Conservation (phyloP, 2,888 invertebrate genomes). For the Harpagoxenus sublaevis region DNA sequence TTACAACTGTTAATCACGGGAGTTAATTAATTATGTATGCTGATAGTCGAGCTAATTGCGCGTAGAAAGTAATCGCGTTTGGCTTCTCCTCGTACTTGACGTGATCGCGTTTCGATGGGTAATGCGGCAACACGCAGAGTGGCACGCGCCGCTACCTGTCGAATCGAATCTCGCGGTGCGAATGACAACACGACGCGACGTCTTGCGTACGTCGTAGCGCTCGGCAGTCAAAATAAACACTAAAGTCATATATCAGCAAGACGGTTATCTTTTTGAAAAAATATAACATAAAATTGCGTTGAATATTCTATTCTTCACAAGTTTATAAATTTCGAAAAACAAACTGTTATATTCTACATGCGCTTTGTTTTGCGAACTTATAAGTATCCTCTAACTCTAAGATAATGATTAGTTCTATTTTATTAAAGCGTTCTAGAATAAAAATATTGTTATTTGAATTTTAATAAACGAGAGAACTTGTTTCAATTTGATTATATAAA, state of each 20-base stretch:
- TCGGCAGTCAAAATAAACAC: neutral
- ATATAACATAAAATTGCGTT: neutral
- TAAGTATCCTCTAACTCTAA: neutral
- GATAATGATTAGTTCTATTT: neutral
- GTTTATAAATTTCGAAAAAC: neutral
- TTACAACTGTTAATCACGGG: neutral
- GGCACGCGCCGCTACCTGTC: neutral
- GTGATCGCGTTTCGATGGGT: neutral
- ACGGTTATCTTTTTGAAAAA: neutral
- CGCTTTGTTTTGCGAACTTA: neutral
- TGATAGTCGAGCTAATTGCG: neutral
- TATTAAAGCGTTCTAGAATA: neutral
- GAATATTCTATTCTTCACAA: neutral
- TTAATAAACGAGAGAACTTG: neutral
- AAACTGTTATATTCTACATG: neutral
- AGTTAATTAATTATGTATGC: neutral
- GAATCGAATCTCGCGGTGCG: neutral
- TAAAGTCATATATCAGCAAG: neutral
- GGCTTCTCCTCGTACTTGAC: neutral
- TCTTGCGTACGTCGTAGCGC: neutral
- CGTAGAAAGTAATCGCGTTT: neutral
- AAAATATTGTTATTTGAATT: neutral
- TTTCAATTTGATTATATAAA: neutral
- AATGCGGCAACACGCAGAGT: neutral
- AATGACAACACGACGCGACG: neutral